phyloP scores from a whole-genome alignment of 2,113 vertebrate species.

The Naja naja region DNA sequence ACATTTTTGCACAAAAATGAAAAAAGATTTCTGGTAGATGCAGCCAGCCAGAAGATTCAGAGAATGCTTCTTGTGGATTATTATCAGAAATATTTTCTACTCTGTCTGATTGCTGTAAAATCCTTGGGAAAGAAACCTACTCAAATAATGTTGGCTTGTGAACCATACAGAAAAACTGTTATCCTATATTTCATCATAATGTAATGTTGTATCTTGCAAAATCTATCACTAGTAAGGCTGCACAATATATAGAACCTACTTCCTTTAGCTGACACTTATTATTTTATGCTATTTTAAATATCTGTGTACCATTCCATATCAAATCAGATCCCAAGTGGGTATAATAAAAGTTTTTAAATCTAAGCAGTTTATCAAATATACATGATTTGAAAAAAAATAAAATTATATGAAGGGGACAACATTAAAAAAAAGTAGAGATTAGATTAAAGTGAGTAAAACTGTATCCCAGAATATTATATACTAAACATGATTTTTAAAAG shows the following conservation, averaged over 20 bases:
- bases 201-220: slow-evolving; percentile 16
- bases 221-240: background rate
- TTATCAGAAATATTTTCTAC: slow-evolving; percentile 67
- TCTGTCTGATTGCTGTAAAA: slow-evolving; percentile 61
- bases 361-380: background rate
- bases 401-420: background rate
- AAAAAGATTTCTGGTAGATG: slow-evolving; percentile 65
- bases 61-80: slow-evolving; percentile 61
- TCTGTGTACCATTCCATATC: background rate
- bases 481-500: background rate
- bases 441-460: background rate
- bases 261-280: background rate
- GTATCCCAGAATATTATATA: background rate
- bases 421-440: background rate
- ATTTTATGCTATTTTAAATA: background rate
- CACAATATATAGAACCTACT: background rate
- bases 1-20: slow-evolving; percentile 70
- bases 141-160: slow-evolving; percentile 57
- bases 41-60: slow-evolving; percentile 56
- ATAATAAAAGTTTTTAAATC: background rate
- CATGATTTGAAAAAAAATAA: background rate
- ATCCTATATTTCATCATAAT: slow-evolving; percentile 47
- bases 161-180: slow-evolving; percentile 52
- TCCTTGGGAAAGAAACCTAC: slow-evolving; percentile 43
- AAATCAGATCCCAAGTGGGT: background rate